Percentiles rank a stretch among this genome's conserved stretches.
These are phyloP conservation scores for Macropis europaea DNA, from an alignment of 2,888 invertebrate genomes.

Conservation along the genomic window DNA sequence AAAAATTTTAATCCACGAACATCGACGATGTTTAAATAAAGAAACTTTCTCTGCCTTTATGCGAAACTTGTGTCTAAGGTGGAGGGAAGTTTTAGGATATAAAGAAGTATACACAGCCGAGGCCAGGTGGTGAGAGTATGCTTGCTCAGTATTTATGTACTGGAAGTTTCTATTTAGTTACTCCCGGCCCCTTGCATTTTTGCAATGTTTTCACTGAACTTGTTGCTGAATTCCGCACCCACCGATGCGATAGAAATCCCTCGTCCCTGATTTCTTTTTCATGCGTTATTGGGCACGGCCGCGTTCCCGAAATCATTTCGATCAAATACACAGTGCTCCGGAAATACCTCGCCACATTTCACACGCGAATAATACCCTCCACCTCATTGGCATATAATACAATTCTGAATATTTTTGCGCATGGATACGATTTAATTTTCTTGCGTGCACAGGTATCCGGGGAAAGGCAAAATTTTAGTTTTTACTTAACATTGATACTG, in stretches of 20 bases:
- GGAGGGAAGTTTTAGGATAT: constrained; percentile 53
- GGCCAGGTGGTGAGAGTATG: constrained; percentile 51
- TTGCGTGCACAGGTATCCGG: no score
- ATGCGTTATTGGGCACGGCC: background rate
- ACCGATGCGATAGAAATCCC: background rate
- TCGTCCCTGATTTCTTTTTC: constrained; percentile 2
- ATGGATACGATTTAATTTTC: no score
- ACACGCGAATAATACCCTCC: no score
- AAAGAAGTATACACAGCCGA: constrained; percentile 48
- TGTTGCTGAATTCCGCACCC: constrained; percentile 42
- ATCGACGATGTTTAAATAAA: constrained; percentile 57
- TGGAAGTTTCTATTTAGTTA: constrained; percentile 43
- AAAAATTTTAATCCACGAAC: constrained; percentile 56
- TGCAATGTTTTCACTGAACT: constrained; percentile 10
- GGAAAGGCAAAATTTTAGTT: no score
- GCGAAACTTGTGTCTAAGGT: constrained; percentile 53
- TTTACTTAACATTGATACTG: no score
- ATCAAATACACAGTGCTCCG: no score
- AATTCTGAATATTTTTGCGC: no score
- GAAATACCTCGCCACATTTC: no score
- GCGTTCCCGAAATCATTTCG: background rate
- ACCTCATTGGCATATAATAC: no score
- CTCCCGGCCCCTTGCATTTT: background rate
- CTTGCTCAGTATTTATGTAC: constrained; percentile 59
- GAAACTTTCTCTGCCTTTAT: constrained; percentile 53